Conservation (phyloP, 1,140 invertebrate species). For the Leptoteleia sp. region DNA sequence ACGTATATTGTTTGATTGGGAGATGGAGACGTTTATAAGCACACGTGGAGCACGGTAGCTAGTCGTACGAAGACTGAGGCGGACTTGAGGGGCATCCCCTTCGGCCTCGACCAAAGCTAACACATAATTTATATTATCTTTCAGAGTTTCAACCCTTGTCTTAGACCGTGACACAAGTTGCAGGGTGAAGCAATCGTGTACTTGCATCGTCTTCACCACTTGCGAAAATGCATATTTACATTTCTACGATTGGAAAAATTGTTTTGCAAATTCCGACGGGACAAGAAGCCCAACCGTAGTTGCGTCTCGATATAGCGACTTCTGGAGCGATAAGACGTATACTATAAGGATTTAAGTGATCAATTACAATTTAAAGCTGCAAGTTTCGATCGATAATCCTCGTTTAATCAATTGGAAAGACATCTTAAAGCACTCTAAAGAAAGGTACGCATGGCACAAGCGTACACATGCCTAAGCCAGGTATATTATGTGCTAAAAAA, state of each 20-base stretch:
- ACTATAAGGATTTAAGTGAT: slow-evolving; percentile 10
- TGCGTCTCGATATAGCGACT: slow-evolving; percentile 22
- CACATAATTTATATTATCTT: slow-evolving; percentile 78
- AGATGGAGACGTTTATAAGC: slow-evolving; percentile 45
- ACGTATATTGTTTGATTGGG: slow-evolving; percentile 11
- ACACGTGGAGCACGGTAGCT: slow-evolving; percentile 73
- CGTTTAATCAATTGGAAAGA: slow-evolving; percentile 4
- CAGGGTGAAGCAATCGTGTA: slow-evolving; percentile 22
- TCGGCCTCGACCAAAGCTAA: slow-evolving; percentile 77
- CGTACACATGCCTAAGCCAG: no score
- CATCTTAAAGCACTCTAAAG: no score
- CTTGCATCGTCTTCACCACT: slow-evolving; percentile 4
- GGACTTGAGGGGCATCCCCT: slow-evolving; percentile 80
- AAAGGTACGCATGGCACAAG: no score
- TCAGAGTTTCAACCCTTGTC: slow-evolving; percentile 69
- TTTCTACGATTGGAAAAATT: slow-evolving; percentile 25
- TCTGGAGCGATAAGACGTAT: slow-evolving; percentile 37
- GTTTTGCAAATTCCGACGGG: background rate
- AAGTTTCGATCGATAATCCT: slow-evolving; percentile 13
- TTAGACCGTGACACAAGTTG: slow-evolving; percentile 66
- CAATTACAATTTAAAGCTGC: slow-evolving; percentile 8
- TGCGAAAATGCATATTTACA: slow-evolving; percentile 24
- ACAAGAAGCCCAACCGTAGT: slow-evolving; percentile 29
- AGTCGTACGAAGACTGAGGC: slow-evolving; percentile 75
- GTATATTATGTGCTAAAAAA: no score